Evolutionary conservation across 1,140 invertebrate genomes (phyloP).

Genomic region (Drosophila ohnishii): DNA sequence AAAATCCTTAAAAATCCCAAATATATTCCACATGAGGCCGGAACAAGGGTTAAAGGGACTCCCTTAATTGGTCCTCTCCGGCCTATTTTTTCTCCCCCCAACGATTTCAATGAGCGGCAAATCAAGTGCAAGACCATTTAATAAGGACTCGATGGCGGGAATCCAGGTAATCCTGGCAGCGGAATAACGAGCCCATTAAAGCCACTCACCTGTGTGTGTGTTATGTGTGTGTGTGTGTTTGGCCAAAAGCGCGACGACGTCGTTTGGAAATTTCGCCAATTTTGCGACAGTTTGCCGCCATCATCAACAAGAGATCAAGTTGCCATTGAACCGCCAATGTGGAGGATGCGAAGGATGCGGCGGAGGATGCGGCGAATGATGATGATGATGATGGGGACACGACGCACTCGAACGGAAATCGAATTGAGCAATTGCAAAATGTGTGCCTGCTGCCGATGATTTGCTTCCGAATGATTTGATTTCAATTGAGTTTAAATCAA

Average conservation of each 20-base stretch:
- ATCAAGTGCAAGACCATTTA: constrained; percentile 70
- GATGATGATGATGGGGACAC: constrained; percentile 34
- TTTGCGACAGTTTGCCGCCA: constrained; percentile 73
- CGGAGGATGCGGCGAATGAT: constrained; percentile 1
- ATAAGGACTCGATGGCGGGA: constrained; percentile 7
- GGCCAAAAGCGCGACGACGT: constrained; percentile 51
- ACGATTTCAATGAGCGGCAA: constrained; percentile 73
- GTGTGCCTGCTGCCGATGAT: constrained; percentile 61
- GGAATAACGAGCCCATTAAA: constrained; percentile 72
- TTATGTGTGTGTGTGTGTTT: too few species aligned
- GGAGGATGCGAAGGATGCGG: constrained; percentile 1
- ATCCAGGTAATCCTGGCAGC: constrained; percentile 39
- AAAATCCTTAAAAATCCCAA: too few species aligned
- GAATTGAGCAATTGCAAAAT: constrained; percentile 80
- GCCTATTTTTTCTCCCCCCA: constrained; percentile 9
- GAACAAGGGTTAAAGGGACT: neutral
- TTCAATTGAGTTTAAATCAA: constrained; percentile 79
- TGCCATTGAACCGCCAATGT: constrained; percentile 62
- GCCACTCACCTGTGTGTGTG: constrained; percentile 69
- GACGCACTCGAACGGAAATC: constrained; percentile 78
- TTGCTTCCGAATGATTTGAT: constrained; percentile 82
- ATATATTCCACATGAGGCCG: neutral
- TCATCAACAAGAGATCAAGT: constrained; percentile 78
- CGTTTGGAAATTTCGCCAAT: constrained; percentile 62
- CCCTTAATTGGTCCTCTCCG: neutral